Conservation (phyloP, 2,888 invertebrate species). For the Lysandra bellargus region DNA sequence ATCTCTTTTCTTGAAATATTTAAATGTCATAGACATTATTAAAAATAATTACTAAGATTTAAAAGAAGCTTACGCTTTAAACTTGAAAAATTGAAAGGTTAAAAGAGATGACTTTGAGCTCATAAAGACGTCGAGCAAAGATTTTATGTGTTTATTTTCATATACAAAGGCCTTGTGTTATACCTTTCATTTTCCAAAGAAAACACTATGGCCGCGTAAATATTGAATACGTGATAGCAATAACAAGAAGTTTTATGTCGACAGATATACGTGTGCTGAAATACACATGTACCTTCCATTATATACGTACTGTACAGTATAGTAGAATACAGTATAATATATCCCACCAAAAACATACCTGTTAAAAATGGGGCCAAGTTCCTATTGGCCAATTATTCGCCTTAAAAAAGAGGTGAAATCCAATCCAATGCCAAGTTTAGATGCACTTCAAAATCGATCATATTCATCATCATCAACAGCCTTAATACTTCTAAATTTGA, state of each 20-base stretch:
- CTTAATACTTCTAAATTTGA: too few relatives aligned
- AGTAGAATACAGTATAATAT: neutral
- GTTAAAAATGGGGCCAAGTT: too few relatives aligned
- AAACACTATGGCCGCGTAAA: slow-evolving; percentile 26
- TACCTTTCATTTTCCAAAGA: slow-evolving; percentile 25
- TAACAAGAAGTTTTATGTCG: slow-evolving; percentile 20
- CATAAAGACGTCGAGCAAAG: neutral
- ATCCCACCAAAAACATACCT: too few relatives aligned
- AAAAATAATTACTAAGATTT: slow-evolving; percentile 5
- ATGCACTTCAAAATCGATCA: too few relatives aligned
- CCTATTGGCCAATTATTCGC: too few relatives aligned
- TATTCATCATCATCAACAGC: too few relatives aligned
- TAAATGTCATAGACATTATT: neutral
- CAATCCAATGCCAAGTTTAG: too few relatives aligned
- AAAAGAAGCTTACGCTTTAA: neutral
- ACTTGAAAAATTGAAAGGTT: slow-evolving; percentile 4
- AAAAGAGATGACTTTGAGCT: slow-evolving; percentile 3
- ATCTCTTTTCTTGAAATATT: neutral
- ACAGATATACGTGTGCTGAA: slow-evolving; percentile 25
- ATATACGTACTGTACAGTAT: neutral
- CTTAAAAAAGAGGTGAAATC: too few relatives aligned
- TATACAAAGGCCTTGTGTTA: slow-evolving; percentile 1
- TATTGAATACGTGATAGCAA: slow-evolving; percentile 29
- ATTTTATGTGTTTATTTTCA: slow-evolving; percentile 3
- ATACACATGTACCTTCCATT: neutral